Conservation (phyloP, 2,113 vertebrate genomes). For the Spizaetus ornatus region DNA sequence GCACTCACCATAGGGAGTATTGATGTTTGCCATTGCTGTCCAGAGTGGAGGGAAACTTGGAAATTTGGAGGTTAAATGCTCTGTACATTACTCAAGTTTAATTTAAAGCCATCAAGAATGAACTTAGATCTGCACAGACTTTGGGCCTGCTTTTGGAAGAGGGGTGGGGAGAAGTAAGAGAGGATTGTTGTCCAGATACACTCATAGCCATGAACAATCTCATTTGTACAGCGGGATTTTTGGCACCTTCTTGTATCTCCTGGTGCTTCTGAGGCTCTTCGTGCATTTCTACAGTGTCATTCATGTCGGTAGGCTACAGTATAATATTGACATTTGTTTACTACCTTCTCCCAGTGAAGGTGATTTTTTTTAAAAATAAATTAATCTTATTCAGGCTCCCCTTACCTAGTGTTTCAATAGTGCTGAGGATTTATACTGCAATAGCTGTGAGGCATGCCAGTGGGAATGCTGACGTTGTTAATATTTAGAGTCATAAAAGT, state of each 20-base stretch:
- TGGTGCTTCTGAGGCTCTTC: background rate
- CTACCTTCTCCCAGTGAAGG: background rate
- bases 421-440: conserved; percentile 22
- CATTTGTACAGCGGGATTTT: background rate
- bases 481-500: conserved; percentile 61
- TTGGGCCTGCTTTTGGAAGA: background rate
- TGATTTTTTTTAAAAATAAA: background rate
- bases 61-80: background rate
- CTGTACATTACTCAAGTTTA: accelerated
- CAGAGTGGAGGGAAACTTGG: background rate
- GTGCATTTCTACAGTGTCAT: background rate
- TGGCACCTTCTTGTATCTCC: background rate
- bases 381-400: background rate
- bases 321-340: background rate
- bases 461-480: background rate
- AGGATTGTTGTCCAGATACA: background rate
- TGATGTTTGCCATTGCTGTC: background rate
- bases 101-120: background rate
- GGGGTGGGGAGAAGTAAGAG: background rate
- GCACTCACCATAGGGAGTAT: accelerated
- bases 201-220: background rate
- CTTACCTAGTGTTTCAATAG: background rate
- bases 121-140: background rate
- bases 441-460: background rate
- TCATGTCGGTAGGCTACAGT: background rate